These are phyloP conservation scores for Etia nguti DNA, from an alignment of 2,113 vertebrate species.

Conservation along the genomic window DNA sequence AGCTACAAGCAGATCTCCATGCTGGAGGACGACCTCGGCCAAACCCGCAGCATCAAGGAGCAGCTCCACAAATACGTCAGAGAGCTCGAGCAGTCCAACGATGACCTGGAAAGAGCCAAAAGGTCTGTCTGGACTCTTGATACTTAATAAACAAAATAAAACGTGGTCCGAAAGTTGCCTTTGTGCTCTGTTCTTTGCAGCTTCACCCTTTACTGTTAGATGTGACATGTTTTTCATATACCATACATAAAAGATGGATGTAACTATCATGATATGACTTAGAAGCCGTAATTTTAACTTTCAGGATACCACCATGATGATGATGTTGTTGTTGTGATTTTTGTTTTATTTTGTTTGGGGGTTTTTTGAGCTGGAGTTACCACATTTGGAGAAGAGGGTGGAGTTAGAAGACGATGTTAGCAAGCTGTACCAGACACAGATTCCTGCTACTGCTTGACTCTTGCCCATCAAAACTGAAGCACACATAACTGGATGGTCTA, in stretches of 20 bases:
- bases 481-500: accelerated
- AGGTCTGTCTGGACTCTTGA: conserved; percentile 66
- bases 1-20: conserved; percentile 95
- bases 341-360: not conserved
- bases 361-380: accelerated
- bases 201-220: not conserved
- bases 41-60: conserved; percentile 92
- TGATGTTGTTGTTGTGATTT: not conserved
- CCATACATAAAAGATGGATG: not conserved
- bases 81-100: conserved; percentile 96
- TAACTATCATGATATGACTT: not conserved
- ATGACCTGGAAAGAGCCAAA: conserved; percentile 94
- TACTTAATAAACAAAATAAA: not conserved
- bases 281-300: not conserved
- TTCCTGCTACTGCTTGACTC: not conserved
- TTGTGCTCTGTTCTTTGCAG: not conserved
- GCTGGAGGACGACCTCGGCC: conserved; percentile 92
- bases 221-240: not conserved
- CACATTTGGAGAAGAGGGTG: not conserved
- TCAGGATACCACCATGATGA: too few species aligned
- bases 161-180: accelerated
- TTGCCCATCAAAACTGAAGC: not conserved
- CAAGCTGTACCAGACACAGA: not conserved
- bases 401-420: not conserved
- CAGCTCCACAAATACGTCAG: conserved; percentile 95